Evolutionary conservation across 2,797 vertebrate genomes (phyloP).

Genomic region (Aeoliscus strigatus): DNA sequence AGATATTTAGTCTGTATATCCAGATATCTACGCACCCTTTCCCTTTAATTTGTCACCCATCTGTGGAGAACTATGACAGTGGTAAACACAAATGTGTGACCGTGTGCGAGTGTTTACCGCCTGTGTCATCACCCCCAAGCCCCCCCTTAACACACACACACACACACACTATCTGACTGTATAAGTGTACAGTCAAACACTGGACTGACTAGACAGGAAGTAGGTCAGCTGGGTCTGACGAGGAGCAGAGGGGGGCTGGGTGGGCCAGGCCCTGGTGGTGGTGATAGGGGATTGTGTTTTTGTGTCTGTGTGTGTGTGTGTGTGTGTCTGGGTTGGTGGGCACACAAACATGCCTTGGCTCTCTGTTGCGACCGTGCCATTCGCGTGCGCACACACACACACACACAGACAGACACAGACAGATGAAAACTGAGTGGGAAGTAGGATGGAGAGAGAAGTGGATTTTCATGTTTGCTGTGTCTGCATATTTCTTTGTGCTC

Average conservation of each 20-base stretch:
- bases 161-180: slow-evolving; percentile 11
- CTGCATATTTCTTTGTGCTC: slow-evolving; percentile 20
- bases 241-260: slow-evolving; percentile 2
- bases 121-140: neutral
- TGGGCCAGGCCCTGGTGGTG: slow-evolving; percentile 13
- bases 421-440: slow-evolving; percentile 29
- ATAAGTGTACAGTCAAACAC: slow-evolving; percentile 46
- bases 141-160: neutral
- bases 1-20: too few relatives aligned
- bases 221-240: slow-evolving; percentile 69
- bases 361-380: slow-evolving; percentile 1
- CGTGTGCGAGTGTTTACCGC: too few relatives aligned
- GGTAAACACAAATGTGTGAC: too few relatives aligned
- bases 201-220: slow-evolving; percentile 66
- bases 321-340: neutral
- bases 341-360: slow-evolving; percentile 8
- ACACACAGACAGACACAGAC: slow-evolving; percentile 13
- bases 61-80: too few relatives aligned
- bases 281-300: slow-evolving; percentile 23
- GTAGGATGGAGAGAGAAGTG: slow-evolving; percentile 34
- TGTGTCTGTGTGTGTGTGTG: slow-evolving; percentile 15
- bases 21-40: too few relatives aligned
- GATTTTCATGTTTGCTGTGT: slow-evolving; percentile 44
- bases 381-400: slow-evolving; percentile 4
- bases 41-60: too few relatives aligned